Evolutionary conservation across 2,888 invertebrate species (phyloP).

Genomic region (Laspeyria flexula): DNA sequence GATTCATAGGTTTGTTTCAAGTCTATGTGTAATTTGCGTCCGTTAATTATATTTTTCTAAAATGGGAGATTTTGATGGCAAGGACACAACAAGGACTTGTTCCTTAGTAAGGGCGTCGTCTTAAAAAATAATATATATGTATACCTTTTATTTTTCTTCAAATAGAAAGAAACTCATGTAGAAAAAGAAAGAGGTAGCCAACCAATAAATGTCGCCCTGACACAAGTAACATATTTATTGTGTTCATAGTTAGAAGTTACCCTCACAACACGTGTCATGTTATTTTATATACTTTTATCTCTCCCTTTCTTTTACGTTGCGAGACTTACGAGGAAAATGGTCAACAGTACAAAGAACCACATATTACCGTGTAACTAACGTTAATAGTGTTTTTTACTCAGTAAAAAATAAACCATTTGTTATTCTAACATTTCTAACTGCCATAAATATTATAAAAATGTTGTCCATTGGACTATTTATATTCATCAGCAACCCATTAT

Average conservation of each 20-base stretch:
- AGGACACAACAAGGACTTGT: too few relatives aligned
- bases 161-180: not conserved
- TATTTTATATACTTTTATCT: slow-evolving; percentile 13
- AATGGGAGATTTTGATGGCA: too few relatives aligned
- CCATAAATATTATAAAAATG: too few relatives aligned
- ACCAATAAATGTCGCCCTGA: slow-evolving; percentile 4
- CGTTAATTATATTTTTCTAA: too few relatives aligned
- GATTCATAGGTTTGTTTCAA: too few relatives aligned
- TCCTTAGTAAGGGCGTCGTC: too few relatives aligned
- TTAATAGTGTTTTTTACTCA: not conserved
- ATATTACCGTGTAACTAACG: slow-evolving; percentile 13
- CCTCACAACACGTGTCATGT: slow-evolving; percentile 13
- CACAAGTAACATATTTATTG: slow-evolving; percentile 15
- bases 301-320: slow-evolving; percentile 9
- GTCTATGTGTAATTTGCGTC: too few relatives aligned
- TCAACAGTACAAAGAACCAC: slow-evolving; percentile 20
- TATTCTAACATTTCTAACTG: not conserved
- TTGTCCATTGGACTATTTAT: too few relatives aligned
- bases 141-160: slow-evolving; percentile 4
- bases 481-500: too few relatives aligned
- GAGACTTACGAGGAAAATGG: slow-evolving; percentile 21
- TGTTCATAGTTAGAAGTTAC: slow-evolving; percentile 13
- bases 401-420: not conserved
- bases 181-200: slow-evolving; percentile 5
- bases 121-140: not conserved